Percentiles rank a stretch among this genome's conserved stretches.
Conservation (phyloP, 2,888 invertebrate species). For the Lepidocyrtoides sp. region DNA sequence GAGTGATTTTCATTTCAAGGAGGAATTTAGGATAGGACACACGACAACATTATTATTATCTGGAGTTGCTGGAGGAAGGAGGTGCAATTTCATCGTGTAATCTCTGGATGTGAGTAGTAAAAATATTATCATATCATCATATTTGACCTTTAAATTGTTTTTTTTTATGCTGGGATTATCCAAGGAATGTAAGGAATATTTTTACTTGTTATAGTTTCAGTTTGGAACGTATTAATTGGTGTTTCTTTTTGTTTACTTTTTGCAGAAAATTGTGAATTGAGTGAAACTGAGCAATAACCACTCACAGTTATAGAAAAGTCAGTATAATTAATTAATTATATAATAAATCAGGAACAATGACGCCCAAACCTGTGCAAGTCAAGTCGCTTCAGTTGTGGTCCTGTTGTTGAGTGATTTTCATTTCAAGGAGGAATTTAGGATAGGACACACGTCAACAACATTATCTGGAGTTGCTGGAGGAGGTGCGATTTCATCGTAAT, state of each 20-base stretch:
- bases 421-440: conserved; percentile 8
- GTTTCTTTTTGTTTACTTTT: no score
- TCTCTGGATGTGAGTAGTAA: conserved; percentile 25
- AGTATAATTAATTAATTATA: neutral
- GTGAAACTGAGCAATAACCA: conserved; percentile 6
- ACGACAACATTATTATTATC: neutral
- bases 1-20: neutral
- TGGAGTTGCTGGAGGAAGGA: neutral
- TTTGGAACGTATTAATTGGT: no score
- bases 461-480: neutral
- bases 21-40: conserved; percentile 22
- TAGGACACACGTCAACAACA: neutral
- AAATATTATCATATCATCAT: no score
- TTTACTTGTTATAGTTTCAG: no score
- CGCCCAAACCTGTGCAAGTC: conserved; percentile 69
- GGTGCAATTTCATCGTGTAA: neutral
- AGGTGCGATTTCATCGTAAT: neutral
- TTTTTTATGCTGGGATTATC: no score
- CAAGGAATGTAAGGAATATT: no score
- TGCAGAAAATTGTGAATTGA: neutral
- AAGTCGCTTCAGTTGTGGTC: conserved; percentile 89
- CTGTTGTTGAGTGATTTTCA: neutral
- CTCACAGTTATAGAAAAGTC: neutral
- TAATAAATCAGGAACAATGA: conserved; percentile 39
- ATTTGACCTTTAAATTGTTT: no score